These are phyloP conservation scores for Anguilla rostrata DNA, from an alignment of 2,113 vertebrate species.

Conservation along the genomic window DNA sequence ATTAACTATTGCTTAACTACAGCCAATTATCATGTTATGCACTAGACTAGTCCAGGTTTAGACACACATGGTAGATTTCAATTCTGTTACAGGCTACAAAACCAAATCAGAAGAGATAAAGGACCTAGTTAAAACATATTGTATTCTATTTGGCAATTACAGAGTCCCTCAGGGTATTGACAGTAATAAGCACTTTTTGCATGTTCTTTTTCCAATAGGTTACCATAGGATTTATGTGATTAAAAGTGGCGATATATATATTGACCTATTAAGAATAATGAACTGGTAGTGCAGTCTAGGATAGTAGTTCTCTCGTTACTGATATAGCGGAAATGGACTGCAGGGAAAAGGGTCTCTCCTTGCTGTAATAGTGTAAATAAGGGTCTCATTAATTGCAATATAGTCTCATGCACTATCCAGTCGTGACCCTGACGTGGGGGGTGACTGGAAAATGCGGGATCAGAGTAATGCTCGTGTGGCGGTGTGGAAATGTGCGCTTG, in stretches of 20 bases:
- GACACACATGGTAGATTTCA: background rate
- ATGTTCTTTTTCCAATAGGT: background rate
- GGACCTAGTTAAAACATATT: background rate
- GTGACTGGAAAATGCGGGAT: background rate
- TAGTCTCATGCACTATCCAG: background rate
- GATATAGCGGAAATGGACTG: background rate
- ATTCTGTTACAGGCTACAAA: background rate
- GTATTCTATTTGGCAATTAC: background rate
- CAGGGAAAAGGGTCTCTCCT: too few relatives aligned
- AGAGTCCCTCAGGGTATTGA: background rate
- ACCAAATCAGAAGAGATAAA: background rate
- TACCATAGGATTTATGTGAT: background rate
- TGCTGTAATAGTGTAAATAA: background rate
- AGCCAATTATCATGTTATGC: background rate
- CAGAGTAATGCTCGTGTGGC: constrained; percentile 5
- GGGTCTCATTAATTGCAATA: background rate
- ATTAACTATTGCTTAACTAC: background rate
- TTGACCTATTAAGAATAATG: background rate
- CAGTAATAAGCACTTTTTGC: background rate
- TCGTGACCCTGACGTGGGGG: background rate
- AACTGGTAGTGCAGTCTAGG: background rate
- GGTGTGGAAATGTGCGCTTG: constrained; percentile 5
- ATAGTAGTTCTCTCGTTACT: background rate
- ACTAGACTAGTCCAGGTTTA: background rate
- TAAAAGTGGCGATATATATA: background rate